phyloP scores from a whole-genome alignment of 2,888 invertebrate species.

The Mesorhabditis sp. region DNA sequence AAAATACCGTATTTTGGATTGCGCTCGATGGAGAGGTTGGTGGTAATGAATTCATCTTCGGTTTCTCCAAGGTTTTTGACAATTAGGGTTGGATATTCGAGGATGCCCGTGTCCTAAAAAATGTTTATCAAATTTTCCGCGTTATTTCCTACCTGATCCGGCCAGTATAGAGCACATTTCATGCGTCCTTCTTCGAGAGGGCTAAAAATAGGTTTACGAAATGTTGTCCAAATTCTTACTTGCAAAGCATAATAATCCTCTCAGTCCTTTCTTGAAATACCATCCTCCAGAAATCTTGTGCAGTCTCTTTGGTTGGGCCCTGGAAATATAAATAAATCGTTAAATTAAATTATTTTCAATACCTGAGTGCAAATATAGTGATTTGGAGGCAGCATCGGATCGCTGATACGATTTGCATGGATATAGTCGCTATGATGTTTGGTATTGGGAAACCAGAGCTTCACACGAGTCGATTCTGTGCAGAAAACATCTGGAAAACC shows the following conservation, averaged over 20 bases:
- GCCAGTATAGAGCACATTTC: constrained; percentile 39
- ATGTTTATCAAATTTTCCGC: not conserved
- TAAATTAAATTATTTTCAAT: not conserved
- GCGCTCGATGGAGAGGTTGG: constrained; percentile 9
- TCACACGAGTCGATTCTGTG: constrained; percentile 28
- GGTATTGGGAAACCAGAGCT: constrained; percentile 9
- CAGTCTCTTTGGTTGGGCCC: constrained; percentile 83
- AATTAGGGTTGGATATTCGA: constrained; percentile 15
- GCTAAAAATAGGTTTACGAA: constrained; percentile 14
- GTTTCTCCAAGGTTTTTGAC: constrained; percentile 27
- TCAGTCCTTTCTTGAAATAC: constrained; percentile 79
- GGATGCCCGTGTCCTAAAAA: not conserved
- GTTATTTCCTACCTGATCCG: constrained; percentile 18
- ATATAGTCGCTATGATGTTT: constrained; percentile 27
- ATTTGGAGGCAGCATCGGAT: constrained; percentile 19
- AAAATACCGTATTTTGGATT: constrained; percentile 13
- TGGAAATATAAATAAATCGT: constrained; percentile 62
- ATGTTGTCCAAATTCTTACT: constrained; percentile 14
- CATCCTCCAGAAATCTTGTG: constrained; percentile 95
- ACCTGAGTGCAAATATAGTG: constrained; percentile 39
- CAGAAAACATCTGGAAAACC: constrained; percentile 27
- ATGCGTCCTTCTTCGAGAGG: constrained; percentile 34
- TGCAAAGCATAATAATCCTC: constrained; percentile 37
- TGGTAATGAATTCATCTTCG: constrained; percentile 23
- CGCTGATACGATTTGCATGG: constrained; percentile 34